These are phyloP conservation scores for Colistium nudipinnis DNA, from an alignment of 2,113 vertebrate species.

Conservation along the genomic window DNA sequence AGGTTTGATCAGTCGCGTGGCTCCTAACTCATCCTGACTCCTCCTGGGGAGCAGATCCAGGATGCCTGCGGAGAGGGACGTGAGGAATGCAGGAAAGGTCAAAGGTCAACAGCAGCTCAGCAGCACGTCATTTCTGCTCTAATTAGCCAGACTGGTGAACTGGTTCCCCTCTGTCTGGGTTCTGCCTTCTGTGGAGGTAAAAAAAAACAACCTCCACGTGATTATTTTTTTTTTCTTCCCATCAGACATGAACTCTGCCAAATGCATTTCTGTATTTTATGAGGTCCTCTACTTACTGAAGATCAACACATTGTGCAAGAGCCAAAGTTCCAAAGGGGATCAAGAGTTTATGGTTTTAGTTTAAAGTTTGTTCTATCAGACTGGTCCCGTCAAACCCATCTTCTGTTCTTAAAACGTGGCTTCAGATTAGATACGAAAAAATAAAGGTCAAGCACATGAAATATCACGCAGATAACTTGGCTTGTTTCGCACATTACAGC, in stretches of 20 bases:
- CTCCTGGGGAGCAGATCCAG: slow-evolving; percentile 20
- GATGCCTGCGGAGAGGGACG: slow-evolving; percentile 7
- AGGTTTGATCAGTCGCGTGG: slow-evolving; percentile 60
- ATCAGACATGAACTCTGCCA: not conserved
- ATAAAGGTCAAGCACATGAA: not conserved
- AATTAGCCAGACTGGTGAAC: slow-evolving; percentile 27
- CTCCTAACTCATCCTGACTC: slow-evolving; percentile 53
- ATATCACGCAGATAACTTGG: no score
- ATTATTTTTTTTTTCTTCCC: no score
- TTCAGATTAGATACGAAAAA: not conserved
- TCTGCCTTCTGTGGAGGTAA: not conserved
- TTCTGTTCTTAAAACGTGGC: no score
- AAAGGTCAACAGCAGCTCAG: slow-evolving; percentile 42
- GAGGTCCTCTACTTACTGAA: not conserved
- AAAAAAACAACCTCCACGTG: not conserved
- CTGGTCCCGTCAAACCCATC: not conserved
- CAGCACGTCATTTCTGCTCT: slow-evolving; percentile 16
- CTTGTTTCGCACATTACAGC: not conserved
- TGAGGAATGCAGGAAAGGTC: slow-evolving; percentile 56
- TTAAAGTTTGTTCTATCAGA: slow-evolving; percentile 4
- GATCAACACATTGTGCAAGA: not conserved
- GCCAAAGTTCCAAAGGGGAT: slow-evolving; percentile 19
- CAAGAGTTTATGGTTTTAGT: slow-evolving; percentile 1
- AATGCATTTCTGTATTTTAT: not conserved
- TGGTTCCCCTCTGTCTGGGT: not conserved